Conservation (phyloP, 2,113 vertebrate species). For the Pongo pygmaeus region DNA sequence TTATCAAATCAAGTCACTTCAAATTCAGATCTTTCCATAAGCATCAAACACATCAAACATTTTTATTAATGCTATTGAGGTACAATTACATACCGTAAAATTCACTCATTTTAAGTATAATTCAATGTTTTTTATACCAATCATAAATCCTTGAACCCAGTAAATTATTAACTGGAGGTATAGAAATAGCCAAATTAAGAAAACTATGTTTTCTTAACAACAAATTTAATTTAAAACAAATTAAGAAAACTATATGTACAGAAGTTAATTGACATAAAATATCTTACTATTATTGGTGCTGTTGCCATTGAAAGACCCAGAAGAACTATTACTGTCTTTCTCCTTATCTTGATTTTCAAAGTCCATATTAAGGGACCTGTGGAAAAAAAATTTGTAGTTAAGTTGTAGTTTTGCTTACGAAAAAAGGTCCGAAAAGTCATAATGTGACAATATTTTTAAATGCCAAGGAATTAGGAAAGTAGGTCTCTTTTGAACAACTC, state of each 20-base stretch:
- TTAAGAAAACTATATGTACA: neutral
- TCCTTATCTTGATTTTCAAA: constrained; percentile 99
- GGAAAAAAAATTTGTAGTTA: constrained; percentile 54
- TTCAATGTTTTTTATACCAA: neutral
- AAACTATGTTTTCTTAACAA: neutral
- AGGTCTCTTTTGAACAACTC: neutral
- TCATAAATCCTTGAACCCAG: neutral
- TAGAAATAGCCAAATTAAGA: neutral
- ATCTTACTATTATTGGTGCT: constrained; percentile 98
- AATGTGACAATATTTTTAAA: constrained; percentile 19
- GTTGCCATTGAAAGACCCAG: constrained; percentile 92
- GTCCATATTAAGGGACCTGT: constrained; percentile 99
- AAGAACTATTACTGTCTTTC: constrained; percentile 91
- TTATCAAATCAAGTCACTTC: neutral
- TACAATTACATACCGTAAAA: constrained; percentile 5
- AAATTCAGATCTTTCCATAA: neutral
- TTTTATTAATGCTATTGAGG: neutral
- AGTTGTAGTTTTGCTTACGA: constrained; percentile 57
- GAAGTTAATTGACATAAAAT: neutral
- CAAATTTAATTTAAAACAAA: neutral
- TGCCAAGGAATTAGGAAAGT: neutral
- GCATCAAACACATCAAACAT: neutral
- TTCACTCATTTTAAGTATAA: neutral
- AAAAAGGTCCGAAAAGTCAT: constrained; percentile 2
- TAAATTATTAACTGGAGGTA: neutral